Evolutionary conservation across 1,140 invertebrate species (phyloP), one percentile per base, ranked within the genome.

Genomic region (Lasioglossum albipes): DNA sequence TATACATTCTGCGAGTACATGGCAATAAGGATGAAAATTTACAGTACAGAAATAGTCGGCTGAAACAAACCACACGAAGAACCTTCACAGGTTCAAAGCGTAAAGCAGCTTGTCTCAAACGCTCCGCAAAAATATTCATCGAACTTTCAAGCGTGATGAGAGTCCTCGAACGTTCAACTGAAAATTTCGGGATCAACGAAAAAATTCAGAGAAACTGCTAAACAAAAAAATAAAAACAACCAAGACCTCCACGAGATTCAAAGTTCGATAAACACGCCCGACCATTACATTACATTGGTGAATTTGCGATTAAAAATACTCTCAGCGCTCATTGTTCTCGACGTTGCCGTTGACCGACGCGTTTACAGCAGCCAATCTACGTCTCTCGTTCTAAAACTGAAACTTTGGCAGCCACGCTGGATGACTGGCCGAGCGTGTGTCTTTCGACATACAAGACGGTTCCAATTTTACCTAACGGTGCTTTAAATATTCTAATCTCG

Each of bases 401-500:
- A n/a, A 54, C 54, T 59, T 79, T 75, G 36, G 65, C 52, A 77
- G 49, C 52, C 13, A n/a, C 31, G 27, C 59, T 45, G 66, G n/a
- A 31, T 41, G 49, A 36, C 75, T 77, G 27, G 7, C n/a, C 64
- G 12, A 74, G 16, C 18, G 9, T 22, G 42, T 36, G 42, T 71
- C 7, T 22, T 52, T 71, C 27, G 13, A n/a, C 27, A 18, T n/a
- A 27, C 13, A 16, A 20, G n/a, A 57, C 49, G 22, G 41, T 54
- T 9, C 57, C 22, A 7, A 54, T 69, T 18, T 27, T 27, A 68
- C 42, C 41, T n/a, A n/a, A 12, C n/a, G 31, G 36, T 4, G 42
- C 36, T 81, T 81, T 65, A 77, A 77, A 84, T 75, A 70, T 67
- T 82, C 84, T 65, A 80, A 81, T 82, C 75, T 81, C 71, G 75